These are phyloP conservation scores for Andrena bucephala DNA, from an alignment of 2,888 invertebrate species.

Conservation along the genomic window DNA sequence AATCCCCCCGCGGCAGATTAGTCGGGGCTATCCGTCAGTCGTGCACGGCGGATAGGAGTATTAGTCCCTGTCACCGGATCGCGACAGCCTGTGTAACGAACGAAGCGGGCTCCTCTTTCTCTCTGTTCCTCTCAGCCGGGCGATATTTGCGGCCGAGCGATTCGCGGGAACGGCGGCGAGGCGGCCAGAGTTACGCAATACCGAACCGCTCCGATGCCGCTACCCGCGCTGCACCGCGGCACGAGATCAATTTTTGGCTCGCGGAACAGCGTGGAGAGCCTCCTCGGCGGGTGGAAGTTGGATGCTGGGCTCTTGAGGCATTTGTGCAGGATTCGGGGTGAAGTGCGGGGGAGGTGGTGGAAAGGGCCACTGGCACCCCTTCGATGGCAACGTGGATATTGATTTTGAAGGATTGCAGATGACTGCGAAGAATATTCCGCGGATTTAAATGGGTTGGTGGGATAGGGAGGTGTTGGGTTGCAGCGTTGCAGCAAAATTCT, in stretches of 20 bases:
- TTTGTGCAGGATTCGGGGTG: no score
- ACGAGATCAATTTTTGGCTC: constrained; percentile 26
- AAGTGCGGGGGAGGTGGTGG: no score
- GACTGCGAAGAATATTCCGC: no score
- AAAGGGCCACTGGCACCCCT: no score
- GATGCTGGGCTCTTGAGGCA: no score
- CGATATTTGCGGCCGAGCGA: constrained; percentile 61
- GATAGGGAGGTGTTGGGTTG: no score
- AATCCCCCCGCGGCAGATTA: constrained; percentile 66
- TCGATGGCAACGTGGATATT: no score
- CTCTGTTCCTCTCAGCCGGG: constrained; percentile 7
- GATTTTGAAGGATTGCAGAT: no score
- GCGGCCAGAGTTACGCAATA: constrained; percentile 56
- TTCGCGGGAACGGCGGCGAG: constrained; percentile 52
- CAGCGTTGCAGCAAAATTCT: no score
- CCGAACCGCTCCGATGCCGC: constrained; percentile 23
- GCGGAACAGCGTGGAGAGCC: background rate
- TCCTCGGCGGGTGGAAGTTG: background rate
- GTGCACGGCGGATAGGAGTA: constrained; percentile 59
- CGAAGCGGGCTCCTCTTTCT: constrained; percentile 30
- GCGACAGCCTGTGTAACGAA: constrained; percentile 65
- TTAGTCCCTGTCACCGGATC: constrained; percentile 67
- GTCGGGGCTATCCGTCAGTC: constrained; percentile 65
- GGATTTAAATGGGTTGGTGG: no score
- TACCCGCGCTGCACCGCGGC: constrained; percentile 8